Evolutionary conservation across 2,113 vertebrate species (phyloP).

Genomic region (Trematomus loennbergii): DNA sequence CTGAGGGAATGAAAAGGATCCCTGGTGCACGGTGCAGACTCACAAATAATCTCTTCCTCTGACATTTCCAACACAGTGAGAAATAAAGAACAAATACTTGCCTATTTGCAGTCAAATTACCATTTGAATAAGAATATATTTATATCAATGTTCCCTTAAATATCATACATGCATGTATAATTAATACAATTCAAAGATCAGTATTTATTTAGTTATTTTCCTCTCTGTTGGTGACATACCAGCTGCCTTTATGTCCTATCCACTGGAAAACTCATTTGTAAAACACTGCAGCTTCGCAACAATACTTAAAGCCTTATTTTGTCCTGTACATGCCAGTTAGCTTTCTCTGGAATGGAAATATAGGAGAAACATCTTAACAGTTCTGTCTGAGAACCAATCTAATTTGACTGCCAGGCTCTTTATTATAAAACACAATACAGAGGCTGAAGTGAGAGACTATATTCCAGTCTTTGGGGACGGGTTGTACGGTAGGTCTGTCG

Average conservation of each 20-base stretch:
- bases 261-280: constrained; percentile 2
- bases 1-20: constrained; percentile 48
- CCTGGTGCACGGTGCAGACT: neutral
- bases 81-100: constrained; percentile 1
- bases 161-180: neutral
- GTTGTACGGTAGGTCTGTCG: neutral
- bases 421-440: neutral
- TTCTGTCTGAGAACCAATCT: constrained; percentile 12
- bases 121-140: neutral
- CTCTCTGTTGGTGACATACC: neutral
- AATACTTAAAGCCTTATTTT: neutral
- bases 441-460: neutral
- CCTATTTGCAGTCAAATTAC: constrained; percentile 10
- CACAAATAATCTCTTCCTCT: neutral
- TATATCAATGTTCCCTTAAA: neutral
- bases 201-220: neutral
- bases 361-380: constrained; percentile 7
- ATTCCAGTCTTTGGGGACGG: neutral
- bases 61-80: neutral
- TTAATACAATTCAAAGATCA: neutral
- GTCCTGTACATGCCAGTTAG: neutral
- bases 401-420: neutral
- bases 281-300: constrained; percentile 21
- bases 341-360: constrained; percentile 3
- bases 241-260: neutral